Evolutionary conservation across 2,797 vertebrate species (phyloP).

Genomic region (Ctenochaetus hawaiiensis): DNA sequence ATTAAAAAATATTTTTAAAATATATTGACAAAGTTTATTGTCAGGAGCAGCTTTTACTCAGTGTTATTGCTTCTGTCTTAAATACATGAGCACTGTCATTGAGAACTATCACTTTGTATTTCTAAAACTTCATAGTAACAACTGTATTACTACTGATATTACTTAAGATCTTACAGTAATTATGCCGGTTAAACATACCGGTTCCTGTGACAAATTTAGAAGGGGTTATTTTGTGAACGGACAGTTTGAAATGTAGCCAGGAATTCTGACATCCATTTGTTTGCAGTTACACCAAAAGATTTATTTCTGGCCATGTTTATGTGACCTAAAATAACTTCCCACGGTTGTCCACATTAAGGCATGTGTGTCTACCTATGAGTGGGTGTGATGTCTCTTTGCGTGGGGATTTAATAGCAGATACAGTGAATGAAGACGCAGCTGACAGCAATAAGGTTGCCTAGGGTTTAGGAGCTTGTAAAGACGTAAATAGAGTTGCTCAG

Average conservation of each 20-base stretch:
- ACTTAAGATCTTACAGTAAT: too few species aligned
- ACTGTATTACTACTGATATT: too few species aligned
- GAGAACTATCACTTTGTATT: too few species aligned
- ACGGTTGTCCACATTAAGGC: neutral
- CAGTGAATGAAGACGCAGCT: constrained; percentile 50
- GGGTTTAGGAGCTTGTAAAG: constrained; percentile 43
- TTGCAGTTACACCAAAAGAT: constrained; percentile 14
- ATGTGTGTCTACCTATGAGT: neutral
- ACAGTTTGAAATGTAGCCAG: neutral
- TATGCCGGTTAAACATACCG: neutral
- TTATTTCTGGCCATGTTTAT: constrained; percentile 18
- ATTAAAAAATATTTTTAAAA: too few species aligned
- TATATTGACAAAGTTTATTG: too few species aligned
- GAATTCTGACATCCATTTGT: constrained; percentile 18
- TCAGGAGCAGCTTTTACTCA: too few species aligned
- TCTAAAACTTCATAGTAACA: too few species aligned
- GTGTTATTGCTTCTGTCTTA: too few species aligned
- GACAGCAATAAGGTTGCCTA: constrained; percentile 18
- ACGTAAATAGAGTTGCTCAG: constrained; percentile 32
- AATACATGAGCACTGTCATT: too few species aligned
- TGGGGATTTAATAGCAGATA: constrained; percentile 45
- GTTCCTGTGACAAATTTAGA: neutral
- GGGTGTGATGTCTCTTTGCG: constrained; percentile 1
- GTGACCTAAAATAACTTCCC: constrained; percentile 8
- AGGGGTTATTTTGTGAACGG: neutral